These are phyloP conservation scores for Petromus typicus DNA, from an alignment of 2,113 vertebrate species.

Conservation along the genomic window DNA sequence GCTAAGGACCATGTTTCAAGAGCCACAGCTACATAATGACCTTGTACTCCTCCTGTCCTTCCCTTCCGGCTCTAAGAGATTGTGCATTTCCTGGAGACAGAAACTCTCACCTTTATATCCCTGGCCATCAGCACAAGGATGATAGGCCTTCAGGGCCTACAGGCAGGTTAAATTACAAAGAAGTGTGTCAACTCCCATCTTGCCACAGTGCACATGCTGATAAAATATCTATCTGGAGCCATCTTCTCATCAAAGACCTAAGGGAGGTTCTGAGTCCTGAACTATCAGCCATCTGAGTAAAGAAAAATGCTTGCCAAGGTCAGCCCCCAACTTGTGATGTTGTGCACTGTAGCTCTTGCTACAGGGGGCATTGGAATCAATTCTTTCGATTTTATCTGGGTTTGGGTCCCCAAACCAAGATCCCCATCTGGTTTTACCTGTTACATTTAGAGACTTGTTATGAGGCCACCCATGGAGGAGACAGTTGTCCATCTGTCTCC, in stretches of 20 bases:
- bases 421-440: background rate
- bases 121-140: background rate
- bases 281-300: background rate
- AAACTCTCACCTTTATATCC: background rate
- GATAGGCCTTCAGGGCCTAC: background rate
- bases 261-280: background rate
- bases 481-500: background rate
- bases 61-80: background rate
- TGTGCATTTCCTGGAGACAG: background rate
- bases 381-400: no score
- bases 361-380: no score
- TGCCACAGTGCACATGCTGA: background rate
- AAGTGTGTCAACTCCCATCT: background rate
- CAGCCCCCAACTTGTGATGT: background rate
- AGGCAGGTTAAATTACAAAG: background rate
- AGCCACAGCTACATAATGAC: background rate
- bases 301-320: background rate
- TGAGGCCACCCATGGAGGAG: background rate
- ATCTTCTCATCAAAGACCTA: constrained; percentile 17
- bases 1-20: background rate
- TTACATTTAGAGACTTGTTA: background rate
- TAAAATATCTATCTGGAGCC: background rate
- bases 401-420: no score
- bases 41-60: background rate
- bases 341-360: no score